Percentiles rank a stretch among this genome's conserved stretches.
Evolutionary conservation across 2,797 vertebrate species (phyloP).

Genomic region (Arrhamphus sclerolepis): DNA sequence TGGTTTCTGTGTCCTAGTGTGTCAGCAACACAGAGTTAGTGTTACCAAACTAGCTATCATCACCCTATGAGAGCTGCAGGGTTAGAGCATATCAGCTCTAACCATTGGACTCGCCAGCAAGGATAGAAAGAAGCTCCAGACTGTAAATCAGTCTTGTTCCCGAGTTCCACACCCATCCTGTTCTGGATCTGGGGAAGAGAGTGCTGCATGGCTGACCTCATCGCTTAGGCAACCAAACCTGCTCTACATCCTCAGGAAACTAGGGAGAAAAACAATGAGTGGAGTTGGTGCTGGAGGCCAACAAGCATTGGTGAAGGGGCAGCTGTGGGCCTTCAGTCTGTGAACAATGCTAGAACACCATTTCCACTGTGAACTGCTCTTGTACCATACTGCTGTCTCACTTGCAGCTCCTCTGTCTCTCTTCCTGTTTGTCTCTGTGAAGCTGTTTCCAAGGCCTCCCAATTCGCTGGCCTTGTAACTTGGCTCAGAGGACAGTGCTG

Average conservation of each 20-base stretch:
- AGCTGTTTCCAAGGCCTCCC: conserved; percentile 26
- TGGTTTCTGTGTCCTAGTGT: conserved; percentile 55
- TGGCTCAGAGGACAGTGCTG: conserved; percentile 44
- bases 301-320: conserved; percentile 28
- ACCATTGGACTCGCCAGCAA: conserved; percentile 46
- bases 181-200: conserved; percentile 69
- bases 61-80: conserved; percentile 50
- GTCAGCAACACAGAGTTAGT: conserved; percentile 59
- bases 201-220: conserved; percentile 75
- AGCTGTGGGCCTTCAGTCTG: conserved; percentile 23
- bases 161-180: conserved; percentile 79
- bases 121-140: conserved; percentile 51
- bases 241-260: conserved; percentile 82
- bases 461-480: conserved; percentile 36
- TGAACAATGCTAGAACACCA: conserved; percentile 27
- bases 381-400: conserved; percentile 25
- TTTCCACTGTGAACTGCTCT: conserved; percentile 35
- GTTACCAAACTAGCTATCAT: conserved; percentile 70
- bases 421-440: conserved; percentile 28
- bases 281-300: conserved; percentile 55
- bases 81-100: conserved; percentile 57
- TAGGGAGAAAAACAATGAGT: conserved; percentile 72
- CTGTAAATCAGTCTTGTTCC: conserved; percentile 75
- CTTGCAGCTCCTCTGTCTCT: conserved; percentile 7
- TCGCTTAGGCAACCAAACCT: conserved; percentile 74